Conservation (phyloP, 2,888 invertebrate species). For the Nephrotoma guestfalica region DNA sequence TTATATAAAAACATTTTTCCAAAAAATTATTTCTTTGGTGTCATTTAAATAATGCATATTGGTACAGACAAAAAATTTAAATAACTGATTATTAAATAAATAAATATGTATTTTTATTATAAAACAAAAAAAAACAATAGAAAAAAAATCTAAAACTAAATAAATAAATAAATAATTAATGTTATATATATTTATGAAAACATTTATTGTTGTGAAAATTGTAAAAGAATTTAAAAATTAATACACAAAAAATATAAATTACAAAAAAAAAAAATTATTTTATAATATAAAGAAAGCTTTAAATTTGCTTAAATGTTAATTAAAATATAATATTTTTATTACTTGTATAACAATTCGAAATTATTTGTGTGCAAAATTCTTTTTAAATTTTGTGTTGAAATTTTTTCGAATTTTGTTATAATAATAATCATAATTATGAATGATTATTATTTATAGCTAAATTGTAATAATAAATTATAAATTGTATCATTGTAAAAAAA, state of each 20-base stretch:
- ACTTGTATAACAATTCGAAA: not conserved
- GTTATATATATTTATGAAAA: not conserved
- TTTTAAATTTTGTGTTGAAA: not conserved
- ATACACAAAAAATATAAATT: not conserved
- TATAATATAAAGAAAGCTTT: not conserved
- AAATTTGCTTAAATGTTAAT: not conserved
- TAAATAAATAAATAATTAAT: not conserved
- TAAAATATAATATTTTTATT: not conserved
- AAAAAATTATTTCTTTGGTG: not conserved
- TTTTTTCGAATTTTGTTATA: not conserved
- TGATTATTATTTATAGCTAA: not conserved
- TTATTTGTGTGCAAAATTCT: not conserved
- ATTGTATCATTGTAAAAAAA: not conserved
- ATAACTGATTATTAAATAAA: not conserved
- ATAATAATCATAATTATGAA: not conserved
- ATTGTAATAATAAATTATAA: not conserved
- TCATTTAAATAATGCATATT: not conserved
- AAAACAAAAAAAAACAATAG: not conserved
- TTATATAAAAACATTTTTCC: not conserved
- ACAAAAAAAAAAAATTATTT: not conserved
- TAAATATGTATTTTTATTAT: not conserved
- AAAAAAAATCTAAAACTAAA: not conserved
- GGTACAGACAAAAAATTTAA: not conserved
- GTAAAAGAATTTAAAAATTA: not conserved
- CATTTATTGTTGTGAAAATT: not conserved